A percentile compares a stretch with the other conserved stretches of the same genome.
Conservation (phyloP, 2,113 vertebrate genomes). For the Daboia siamensis region DNA sequence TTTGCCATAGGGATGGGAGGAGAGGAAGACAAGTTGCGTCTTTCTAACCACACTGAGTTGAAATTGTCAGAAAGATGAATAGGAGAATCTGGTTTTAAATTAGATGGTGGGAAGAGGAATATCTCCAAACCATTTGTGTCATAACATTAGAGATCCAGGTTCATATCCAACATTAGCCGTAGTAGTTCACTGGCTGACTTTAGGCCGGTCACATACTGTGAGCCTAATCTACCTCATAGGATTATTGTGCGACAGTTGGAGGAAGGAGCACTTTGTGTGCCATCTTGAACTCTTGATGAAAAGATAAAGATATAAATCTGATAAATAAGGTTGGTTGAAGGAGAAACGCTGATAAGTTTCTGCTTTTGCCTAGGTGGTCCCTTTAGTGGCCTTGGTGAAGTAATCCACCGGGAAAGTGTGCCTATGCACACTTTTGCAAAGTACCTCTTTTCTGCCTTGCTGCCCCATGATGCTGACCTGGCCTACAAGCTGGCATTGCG, state of each 20-base stretch:
- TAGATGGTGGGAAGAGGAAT: not conserved
- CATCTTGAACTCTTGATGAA: not conserved
- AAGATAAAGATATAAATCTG: not conserved
- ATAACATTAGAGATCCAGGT: not conserved
- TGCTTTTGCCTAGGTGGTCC: slow-evolving; percentile 82
- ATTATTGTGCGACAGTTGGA: not conserved
- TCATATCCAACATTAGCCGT: not conserved
- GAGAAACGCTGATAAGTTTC: slow-evolving; percentile 42
- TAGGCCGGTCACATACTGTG: not conserved
- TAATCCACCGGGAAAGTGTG: slow-evolving; percentile 95
- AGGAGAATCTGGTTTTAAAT: not conserved
- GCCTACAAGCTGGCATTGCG: slow-evolving; percentile 94
- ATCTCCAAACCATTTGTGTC: not conserved
- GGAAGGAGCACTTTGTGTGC: not conserved
- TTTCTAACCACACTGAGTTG: not conserved
- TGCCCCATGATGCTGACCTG: slow-evolving; percentile 92
- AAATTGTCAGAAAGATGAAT: no score
- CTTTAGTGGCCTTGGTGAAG: slow-evolving; percentile 94
- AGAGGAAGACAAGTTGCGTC: not conserved
- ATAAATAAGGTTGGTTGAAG: not conserved
- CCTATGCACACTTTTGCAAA: slow-evolving; percentile 99
- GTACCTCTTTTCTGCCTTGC: slow-evolving; percentile 93
- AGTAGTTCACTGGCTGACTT: not conserved
- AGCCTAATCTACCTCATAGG: not conserved
- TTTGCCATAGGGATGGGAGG: not conserved